phyloP scores from a whole-genome alignment of 2,797 vertebrate species.

The Arremon aurantiirostris region DNA sequence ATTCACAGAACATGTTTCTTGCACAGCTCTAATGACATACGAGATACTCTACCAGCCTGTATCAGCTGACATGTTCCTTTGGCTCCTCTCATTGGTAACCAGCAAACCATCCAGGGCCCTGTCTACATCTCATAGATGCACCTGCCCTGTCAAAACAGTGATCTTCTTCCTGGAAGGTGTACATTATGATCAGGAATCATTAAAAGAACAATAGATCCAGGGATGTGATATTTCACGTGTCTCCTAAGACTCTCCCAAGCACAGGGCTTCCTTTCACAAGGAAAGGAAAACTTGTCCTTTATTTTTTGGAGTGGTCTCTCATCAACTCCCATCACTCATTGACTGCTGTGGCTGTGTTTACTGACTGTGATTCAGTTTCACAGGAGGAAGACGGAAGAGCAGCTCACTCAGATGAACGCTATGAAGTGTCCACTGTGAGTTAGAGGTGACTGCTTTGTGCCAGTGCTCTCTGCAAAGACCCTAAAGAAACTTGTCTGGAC shows the following conservation, averaged over 20 bases:
- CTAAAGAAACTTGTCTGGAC: not conserved
- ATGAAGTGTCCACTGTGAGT: not conserved
- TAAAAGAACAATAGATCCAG: not conserved
- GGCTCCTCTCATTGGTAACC: not conserved
- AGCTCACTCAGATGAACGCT: not conserved
- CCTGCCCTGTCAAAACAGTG: not conserved
- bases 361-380: not conserved
- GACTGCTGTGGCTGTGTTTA: not conserved
- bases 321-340: accelerated
- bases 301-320: not conserved
- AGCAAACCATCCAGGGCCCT: not conserved
- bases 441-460: not conserved
- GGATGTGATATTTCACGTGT: accelerated
- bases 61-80: not conserved
- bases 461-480: not conserved
- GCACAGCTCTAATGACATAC: not conserved
- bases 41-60: not conserved
- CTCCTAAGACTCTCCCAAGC: not conserved
- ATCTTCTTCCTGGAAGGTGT: not conserved
- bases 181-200: not conserved
- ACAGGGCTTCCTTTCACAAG: not conserved
- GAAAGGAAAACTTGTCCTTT: not conserved
- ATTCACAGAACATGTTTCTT: not conserved
- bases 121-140: not conserved
- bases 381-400: not conserved